Conservation (phyloP, 2,113 vertebrate genomes). For the Rhipidura dahli region DNA sequence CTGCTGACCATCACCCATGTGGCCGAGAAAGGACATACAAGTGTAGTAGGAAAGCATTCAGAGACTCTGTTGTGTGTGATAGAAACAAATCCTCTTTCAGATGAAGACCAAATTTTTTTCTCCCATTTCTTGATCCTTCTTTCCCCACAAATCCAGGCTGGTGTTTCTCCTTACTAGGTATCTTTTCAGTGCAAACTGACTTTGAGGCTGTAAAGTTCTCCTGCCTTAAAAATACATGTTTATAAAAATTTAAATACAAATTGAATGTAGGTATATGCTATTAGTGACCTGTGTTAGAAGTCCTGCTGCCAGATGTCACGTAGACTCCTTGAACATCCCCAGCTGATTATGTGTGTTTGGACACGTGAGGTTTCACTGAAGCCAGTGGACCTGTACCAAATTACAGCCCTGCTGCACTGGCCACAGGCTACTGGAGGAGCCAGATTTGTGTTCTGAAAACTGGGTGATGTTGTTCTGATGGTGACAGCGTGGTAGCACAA, state of each 20-base stretch:
- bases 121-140: neutral
- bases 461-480: neutral
- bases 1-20: accelerated
- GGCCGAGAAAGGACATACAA: neutral
- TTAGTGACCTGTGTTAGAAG: neutral
- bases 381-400: neutral
- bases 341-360: neutral
- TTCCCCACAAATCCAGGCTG: neutral
- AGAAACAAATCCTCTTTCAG: neutral
- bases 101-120: neutral
- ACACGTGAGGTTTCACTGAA: neutral
- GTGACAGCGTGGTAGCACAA: accelerated
- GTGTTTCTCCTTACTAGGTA: accelerated
- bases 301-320: neutral
- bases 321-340: neutral
- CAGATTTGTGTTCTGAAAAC: neutral
- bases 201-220: neutral
- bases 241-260: neutral
- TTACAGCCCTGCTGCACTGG: neutral
- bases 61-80: neutral
- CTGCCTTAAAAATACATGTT: accelerated
- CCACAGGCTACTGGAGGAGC: neutral
- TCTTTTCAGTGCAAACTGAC: neutral
- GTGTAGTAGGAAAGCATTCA: neutral
- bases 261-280: neutral